Evolutionary conservation across 2,113 vertebrate species (phyloP).

Genomic region (Odontesthes bonariensis): DNA sequence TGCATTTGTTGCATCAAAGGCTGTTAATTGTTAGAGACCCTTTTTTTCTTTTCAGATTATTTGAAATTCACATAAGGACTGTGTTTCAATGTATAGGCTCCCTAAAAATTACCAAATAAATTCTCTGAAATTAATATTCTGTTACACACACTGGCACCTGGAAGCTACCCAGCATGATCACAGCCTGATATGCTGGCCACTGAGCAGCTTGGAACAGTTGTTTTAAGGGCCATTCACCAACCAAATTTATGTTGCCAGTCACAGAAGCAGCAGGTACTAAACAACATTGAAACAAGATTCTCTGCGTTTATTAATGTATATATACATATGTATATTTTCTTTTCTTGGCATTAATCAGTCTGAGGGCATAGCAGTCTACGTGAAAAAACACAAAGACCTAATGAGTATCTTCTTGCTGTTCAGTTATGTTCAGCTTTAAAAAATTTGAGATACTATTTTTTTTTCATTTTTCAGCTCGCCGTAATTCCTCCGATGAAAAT

Average conservation of each 20-base stretch:
- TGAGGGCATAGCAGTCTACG: too few species aligned
- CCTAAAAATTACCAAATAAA: background rate
- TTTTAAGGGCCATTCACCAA: background rate
- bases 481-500: too few species aligned
- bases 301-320: too few species aligned
- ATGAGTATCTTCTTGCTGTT: background rate
- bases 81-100: too few species aligned
- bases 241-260: constrained; percentile 2
- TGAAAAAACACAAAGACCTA: background rate
- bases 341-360: too few species aligned
- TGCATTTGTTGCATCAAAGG: too few species aligned
- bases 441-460: background rate
- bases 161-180: background rate
- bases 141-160: background rate
- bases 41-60: too few species aligned
- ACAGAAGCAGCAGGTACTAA: background rate
- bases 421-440: background rate
- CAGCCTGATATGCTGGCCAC: background rate
- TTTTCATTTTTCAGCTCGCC: too few species aligned
- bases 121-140: background rate
- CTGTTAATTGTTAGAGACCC: too few species aligned
- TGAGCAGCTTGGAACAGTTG: background rate
- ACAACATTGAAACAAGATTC: background rate
- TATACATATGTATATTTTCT: too few species aligned
- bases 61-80: too few species aligned